These are phyloP conservation scores for Sthenelais limicola DNA, from an alignment of 2,888 invertebrate species.

Conservation along the genomic window DNA sequence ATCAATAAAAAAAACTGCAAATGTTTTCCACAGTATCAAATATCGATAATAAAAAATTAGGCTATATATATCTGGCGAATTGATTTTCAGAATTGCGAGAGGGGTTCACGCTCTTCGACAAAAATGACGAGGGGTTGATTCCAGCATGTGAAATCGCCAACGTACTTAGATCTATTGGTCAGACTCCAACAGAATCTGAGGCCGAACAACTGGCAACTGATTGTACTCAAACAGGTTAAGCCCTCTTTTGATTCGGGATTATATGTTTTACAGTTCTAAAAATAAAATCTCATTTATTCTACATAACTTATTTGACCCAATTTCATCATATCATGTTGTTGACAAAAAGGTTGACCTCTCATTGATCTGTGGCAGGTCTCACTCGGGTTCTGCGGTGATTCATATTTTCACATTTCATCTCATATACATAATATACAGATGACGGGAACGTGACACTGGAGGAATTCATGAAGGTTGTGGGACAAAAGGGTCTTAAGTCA, in stretches of 20 bases:
- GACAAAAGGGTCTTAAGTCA: constrained; percentile 24
- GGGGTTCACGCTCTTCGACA: constrained; percentile 28
- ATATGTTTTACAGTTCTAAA: too few species aligned
- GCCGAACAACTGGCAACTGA: constrained; percentile 4
- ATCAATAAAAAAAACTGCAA: too few species aligned
- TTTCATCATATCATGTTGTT: too few species aligned
- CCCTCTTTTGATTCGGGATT: too few species aligned
- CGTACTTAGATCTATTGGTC: constrained; percentile 29
- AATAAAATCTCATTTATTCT: too few species aligned
- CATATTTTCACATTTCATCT: not conserved
- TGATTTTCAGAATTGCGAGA: constrained; percentile 15
- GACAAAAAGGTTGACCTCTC: too few species aligned
- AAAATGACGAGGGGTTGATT: constrained; percentile 30
- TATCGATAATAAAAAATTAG: too few species aligned
- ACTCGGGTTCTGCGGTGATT: too few species aligned
- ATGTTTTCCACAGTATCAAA: too few species aligned
- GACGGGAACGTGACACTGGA: constrained; percentile 22
- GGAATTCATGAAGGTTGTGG: constrained; percentile 36
- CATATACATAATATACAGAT: constrained; percentile 21
- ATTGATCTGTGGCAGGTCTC: too few species aligned
- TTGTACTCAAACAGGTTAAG: constrained; percentile 1
- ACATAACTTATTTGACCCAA: too few species aligned
- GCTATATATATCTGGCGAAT: too few species aligned
- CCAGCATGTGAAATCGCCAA: constrained; percentile 33
- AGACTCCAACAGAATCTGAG: constrained; percentile 28